These are phyloP conservation scores for Ancistrus triradiatus DNA, from an alignment of 2,113 vertebrate genomes.

Conservation along the genomic window DNA sequence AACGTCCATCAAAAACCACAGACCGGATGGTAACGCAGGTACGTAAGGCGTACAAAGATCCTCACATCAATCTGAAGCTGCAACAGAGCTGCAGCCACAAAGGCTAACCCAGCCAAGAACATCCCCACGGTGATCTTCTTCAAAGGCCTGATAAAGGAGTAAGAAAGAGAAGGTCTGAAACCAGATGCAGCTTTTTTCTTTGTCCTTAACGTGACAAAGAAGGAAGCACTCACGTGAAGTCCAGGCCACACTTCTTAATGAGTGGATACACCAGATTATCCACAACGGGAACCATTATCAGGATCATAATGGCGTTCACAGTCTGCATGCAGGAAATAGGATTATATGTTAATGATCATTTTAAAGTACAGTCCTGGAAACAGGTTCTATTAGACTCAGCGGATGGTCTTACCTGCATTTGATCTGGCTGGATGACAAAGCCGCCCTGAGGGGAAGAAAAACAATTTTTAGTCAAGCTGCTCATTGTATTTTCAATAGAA, in stretches of 20 bases:
- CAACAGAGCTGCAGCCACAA: conserved; percentile 80
- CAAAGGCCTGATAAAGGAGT: conserved; percentile 73
- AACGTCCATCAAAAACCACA: neutral
- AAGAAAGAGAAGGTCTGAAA: no score
- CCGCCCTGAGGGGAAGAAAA: conserved; percentile 65
- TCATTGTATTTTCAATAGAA: no score
- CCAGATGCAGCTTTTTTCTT: no score
- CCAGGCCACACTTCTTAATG: conserved; percentile 80
- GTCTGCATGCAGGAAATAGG: conserved; percentile 74
- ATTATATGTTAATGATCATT: neutral
- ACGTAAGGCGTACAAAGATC: neutral
- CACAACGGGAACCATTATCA: conserved; percentile 81
- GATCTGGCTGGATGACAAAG: conserved; percentile 81
- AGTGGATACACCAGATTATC: conserved; percentile 81
- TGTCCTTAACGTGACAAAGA: neutral
- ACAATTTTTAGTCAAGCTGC: neutral
- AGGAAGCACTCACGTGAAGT: conserved; percentile 84
- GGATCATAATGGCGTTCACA: conserved; percentile 86
- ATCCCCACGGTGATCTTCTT: conserved; percentile 90
- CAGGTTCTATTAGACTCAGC: neutral
- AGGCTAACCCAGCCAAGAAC: conserved; percentile 84
- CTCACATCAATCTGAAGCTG: conserved; percentile 90
- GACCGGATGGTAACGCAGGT: neutral
- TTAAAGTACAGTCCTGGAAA: no score
- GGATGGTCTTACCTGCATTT: conserved; percentile 86